A percentile compares a stretch with the other conserved stretches of the same genome.
phyloP scores from a whole-genome alignment of 2,797 vertebrate species.

The Sarcophilus harrisii region DNA sequence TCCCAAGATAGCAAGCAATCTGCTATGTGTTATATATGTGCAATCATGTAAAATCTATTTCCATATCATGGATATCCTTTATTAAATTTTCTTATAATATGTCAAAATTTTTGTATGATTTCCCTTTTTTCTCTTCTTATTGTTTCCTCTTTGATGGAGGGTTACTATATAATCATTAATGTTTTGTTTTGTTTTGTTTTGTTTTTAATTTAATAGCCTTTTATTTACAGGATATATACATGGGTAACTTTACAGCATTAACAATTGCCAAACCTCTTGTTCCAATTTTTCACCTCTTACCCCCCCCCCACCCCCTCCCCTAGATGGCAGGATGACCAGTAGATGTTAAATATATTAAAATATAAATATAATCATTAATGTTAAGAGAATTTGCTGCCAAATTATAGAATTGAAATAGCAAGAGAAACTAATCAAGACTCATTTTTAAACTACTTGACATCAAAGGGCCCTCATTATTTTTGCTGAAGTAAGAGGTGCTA shows the following conservation, averaged over 20 bases:
- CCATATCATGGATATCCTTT: not conserved
- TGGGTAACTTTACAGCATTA: no score
- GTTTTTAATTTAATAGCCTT: no score
- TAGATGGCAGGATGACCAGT: no score
- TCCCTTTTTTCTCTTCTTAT: not conserved
- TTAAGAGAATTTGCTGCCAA: not conserved
- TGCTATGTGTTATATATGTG: not conserved
- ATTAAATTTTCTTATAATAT: not conserved
- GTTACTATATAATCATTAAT: not conserved
- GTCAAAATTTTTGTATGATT: not conserved
- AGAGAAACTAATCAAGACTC: not conserved
- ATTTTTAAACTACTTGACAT: not conserved
- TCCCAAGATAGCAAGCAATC: not conserved
- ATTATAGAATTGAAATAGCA: not conserved
- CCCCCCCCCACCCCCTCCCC: no score
- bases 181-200: no score
- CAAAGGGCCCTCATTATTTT: not conserved
- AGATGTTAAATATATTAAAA: no score
- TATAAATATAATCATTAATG: not conserved
- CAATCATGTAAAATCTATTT: not conserved
- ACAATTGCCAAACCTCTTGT: no score
- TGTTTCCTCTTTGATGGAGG: not conserved
- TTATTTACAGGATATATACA: no score
- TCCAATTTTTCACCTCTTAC: no score
- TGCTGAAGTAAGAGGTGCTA: not conserved